phyloP scores from a whole-genome alignment of 1,140 invertebrate species.

The Drosophila kikkawai region DNA sequence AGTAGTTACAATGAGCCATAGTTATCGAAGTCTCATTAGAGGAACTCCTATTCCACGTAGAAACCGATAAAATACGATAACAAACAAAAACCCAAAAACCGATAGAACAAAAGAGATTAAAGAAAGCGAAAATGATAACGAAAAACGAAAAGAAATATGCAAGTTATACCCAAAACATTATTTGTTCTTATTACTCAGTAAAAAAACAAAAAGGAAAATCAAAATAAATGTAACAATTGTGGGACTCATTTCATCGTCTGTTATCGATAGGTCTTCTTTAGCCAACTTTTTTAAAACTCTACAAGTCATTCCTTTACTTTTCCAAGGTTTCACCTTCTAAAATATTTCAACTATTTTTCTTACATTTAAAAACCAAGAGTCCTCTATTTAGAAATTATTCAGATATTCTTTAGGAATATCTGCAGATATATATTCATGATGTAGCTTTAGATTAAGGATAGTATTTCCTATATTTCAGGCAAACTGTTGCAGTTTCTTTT shows the following conservation, averaged over 20 bases:
- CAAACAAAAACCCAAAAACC: slow-evolving; percentile 4
- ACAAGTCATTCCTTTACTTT: neutral
- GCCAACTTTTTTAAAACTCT: neutral
- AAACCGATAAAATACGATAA: slow-evolving; percentile 14
- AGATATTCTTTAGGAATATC: slow-evolving; percentile 9
- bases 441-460: slow-evolving; percentile 25
- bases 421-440: slow-evolving; percentile 3
- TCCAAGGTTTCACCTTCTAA: neutral
- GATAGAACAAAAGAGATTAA: slow-evolving; percentile 1
- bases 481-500: neutral
- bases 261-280: neutral
- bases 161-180: slow-evolving; percentile 37
- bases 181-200: slow-evolving; percentile 15
- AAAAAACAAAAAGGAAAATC: slow-evolving; percentile 16
- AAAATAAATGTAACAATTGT: slow-evolving; percentile 36
- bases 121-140: neutral
- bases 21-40: slow-evolving; percentile 30
- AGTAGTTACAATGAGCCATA: slow-evolving; percentile 32
- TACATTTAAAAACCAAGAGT: neutral
- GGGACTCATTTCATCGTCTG: slow-evolving; percentile 20
- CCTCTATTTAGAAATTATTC: neutral
- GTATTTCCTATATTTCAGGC: neutral
- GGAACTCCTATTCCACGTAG: slow-evolving; percentile 47
- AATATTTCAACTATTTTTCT: no score
- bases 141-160: slow-evolving; percentile 9